Evolutionary conservation across 2,113 vertebrate genomes (phyloP).

Genomic region (Hymenochirus boettgeri): DNA sequence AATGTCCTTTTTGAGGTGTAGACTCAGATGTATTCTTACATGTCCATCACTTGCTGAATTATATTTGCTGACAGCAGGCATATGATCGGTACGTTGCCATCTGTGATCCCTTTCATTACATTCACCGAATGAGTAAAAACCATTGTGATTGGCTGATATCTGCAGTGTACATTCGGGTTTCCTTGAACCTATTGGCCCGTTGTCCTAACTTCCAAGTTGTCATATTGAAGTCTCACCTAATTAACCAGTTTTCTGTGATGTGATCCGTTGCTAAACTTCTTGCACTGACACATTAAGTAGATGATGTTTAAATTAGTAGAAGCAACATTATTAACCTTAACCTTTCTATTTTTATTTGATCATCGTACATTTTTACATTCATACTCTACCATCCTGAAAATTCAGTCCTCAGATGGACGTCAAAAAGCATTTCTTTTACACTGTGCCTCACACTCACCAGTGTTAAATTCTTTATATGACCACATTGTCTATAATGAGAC

Average conservation of each 20-base stretch:
- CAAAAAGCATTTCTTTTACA: conserved; percentile 37
- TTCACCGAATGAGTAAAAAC: not conserved
- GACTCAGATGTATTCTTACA: conserved; percentile 8
- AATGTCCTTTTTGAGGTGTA: conserved; percentile 16
- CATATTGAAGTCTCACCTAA: not conserved
- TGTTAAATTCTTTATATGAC: not conserved
- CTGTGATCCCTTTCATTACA: conserved; percentile 16
- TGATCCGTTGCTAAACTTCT: not conserved
- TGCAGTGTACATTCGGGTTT: not conserved
- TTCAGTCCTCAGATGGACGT: not conserved
- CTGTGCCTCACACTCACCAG: conserved; percentile 42
- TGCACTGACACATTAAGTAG: not conserved
- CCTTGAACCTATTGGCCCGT: not conserved
- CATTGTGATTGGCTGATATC: not conserved
- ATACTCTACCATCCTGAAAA: not conserved
- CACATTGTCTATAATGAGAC: not conserved
- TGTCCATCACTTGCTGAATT: not conserved
- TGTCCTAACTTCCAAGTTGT: not conserved
- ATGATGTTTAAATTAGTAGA: not conserved
- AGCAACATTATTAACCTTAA: not conserved
- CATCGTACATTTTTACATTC: not conserved
- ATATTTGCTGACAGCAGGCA: not conserved
- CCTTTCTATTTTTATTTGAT: not conserved
- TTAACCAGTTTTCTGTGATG: conserved; percentile 19
- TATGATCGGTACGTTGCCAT: conserved; percentile 17